Evolutionary conservation across 1,140 invertebrate genomes (phyloP).

Genomic region (Geopemphigus sp.): DNA sequence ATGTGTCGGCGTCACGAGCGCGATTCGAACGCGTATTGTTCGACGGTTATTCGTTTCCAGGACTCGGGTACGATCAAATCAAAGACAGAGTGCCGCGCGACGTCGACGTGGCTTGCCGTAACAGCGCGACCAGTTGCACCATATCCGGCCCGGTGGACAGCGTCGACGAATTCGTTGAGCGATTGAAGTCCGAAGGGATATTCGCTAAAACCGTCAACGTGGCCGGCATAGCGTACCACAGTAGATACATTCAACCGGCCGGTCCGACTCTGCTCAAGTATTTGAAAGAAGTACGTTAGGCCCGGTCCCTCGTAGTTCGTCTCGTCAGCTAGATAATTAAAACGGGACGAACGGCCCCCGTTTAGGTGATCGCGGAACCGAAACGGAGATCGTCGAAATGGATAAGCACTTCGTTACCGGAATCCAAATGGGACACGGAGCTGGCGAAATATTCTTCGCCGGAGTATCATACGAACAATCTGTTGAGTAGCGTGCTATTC

Average conservation of each 20-base stretch:
- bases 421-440: slow-evolving; percentile 55
- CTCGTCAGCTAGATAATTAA: too few relatives aligned
- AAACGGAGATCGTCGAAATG: slow-evolving; percentile 61
- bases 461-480: slow-evolving; percentile 69
- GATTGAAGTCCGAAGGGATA: slow-evolving; percentile 65
- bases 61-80: slow-evolving; percentile 57
- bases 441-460: slow-evolving; percentile 61
- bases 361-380: slow-evolving; percentile 60
- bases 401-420: slow-evolving; percentile 64
- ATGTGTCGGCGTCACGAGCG: neutral
- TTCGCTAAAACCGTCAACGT: slow-evolving; percentile 74
- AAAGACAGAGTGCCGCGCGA: slow-evolving; percentile 63
- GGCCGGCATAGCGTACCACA: slow-evolving; percentile 73
- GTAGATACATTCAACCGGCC: slow-evolving; percentile 69
- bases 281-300: slow-evolving; percentile 64
- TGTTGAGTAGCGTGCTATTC: slow-evolving; percentile 63
- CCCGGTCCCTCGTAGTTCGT: too few relatives aligned
- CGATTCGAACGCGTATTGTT: too few relatives aligned
- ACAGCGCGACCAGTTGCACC: slow-evolving; percentile 67
- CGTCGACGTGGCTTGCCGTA: slow-evolving; percentile 71
- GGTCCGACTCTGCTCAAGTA: slow-evolving; percentile 72
- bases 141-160: slow-evolving; percentile 67
- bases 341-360: too few relatives aligned
- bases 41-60: slow-evolving; percentile 52
- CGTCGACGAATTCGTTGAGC: slow-evolving; percentile 56